Base-by-base conservation (phyloP, 2,797 vertebrate genomes). In the Vireo griseus region DNA sequence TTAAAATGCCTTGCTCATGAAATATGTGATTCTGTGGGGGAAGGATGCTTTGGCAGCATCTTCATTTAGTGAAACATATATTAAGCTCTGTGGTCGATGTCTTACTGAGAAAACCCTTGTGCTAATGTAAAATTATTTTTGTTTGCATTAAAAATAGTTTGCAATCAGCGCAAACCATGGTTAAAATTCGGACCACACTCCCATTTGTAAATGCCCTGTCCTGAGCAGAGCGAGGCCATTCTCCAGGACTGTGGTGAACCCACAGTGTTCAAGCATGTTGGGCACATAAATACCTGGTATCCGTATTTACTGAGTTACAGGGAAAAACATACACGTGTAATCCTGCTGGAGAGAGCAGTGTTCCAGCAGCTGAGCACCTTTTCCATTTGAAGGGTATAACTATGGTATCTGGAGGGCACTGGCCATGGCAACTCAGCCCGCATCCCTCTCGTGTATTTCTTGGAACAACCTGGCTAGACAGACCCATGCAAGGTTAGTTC, bases 1-100 rank as follows among this genome's bases (percentile, higher is more conserved):
- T 94, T 96, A 96, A 95, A 95, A 80, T 44, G 79, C 76, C 88
- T 97, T 73, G 88, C 96, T 97, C 76, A 87, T 96, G 93, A 97
- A 96, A 95, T 96, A 96, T 47, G 67, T 91, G 92, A 88, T 86
- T 97, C 95, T 96, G 96, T 94, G 95, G 94, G 59, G 71, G 94
- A 89, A 93, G 84, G 86, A 86, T 17, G 39, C 55, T 83, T 94
- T 92, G 82, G 76, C 89, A 86, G 54, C 19, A 33, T 62, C 47
- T 89, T 73, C 76, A 44, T 91, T 90, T 54, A 71, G 59, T 73
- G 62, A 79, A 90, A 90, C 18, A 7, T 51, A 37, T 73, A 72
- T 93, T 86, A 78, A 94, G 54, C 42, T 58, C 39, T 62, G 21
- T 52, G 50, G 75, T 63, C 26, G 74, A 76, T 74, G 54, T 84